Evolutionary conservation across 2,888 invertebrate species (phyloP).

Genomic region (Drosophila rellima): DNA sequence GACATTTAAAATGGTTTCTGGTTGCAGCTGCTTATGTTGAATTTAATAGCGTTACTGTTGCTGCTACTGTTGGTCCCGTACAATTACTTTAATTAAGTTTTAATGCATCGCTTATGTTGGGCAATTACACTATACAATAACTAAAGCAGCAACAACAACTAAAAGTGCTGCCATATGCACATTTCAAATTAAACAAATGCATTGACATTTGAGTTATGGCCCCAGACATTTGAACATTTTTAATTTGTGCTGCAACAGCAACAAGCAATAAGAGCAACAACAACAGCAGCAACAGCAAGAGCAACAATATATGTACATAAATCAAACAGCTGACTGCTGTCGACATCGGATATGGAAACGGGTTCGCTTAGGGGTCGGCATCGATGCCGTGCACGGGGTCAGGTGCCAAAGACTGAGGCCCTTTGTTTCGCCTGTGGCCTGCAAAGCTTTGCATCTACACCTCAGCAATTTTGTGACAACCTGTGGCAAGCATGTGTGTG

Average conservation of each 20-base stretch:
- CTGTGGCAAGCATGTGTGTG: slow-evolving; percentile 67
- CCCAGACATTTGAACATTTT: slow-evolving; percentile 70
- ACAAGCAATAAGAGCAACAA: slow-evolving; percentile 19
- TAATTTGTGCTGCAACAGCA: slow-evolving; percentile 65
- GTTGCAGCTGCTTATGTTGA: slow-evolving; percentile 8
- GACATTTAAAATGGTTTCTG: slow-evolving; percentile 23
- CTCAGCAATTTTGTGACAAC: slow-evolving; percentile 73
- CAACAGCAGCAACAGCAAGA: slow-evolving; percentile 21
- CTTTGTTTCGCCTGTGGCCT: slow-evolving; percentile 29
- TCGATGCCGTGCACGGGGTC: slow-evolving; percentile 37
- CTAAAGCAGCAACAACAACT: slow-evolving; percentile 16
- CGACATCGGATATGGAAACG: slow-evolving; percentile 53
- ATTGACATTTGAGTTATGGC: slow-evolving; percentile 77
- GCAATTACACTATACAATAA: slow-evolving; percentile 40
- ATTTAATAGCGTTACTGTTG: slow-evolving; percentile 11
- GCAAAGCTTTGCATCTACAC: slow-evolving; percentile 49
- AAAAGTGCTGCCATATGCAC: slow-evolving; percentile 71
- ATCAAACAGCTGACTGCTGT: slow-evolving; percentile 78
- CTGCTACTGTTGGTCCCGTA: slow-evolving; percentile 18
- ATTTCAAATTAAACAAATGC: slow-evolving; percentile 73
- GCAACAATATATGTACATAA: slow-evolving; percentile 49
- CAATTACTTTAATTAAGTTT: slow-evolving; percentile 62
- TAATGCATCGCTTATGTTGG: slow-evolving; percentile 53
- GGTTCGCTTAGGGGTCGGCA: slow-evolving; percentile 5
- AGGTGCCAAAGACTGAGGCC: slow-evolving; percentile 44